Conservation (phyloP, 2,113 vertebrate species). For the Arenaria interpres region DNA sequence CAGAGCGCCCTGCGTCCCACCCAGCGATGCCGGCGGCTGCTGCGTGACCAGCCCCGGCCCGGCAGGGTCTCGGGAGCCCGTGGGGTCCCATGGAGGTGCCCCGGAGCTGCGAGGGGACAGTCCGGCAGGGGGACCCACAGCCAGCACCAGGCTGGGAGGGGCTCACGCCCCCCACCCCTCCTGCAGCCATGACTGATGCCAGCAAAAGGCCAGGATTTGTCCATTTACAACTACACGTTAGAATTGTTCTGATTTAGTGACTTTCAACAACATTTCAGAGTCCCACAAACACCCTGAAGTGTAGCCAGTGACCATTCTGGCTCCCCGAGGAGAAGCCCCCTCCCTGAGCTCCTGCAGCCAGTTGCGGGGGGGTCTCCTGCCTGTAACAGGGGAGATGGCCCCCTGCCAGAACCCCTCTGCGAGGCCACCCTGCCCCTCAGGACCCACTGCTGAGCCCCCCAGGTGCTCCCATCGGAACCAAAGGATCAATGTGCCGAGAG, state of each 20-base stretch:
- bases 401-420: not conserved
- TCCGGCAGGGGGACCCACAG: too few species aligned
- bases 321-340: not conserved
- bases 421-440: not conserved
- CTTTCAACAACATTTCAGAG: not conserved
- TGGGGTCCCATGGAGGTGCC: too few species aligned
- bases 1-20: not conserved
- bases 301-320: not conserved
- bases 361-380: not conserved
- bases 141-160: not conserved
- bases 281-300: fast-evolving
- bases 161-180: not conserved
- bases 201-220: not conserved
- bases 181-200: not conserved
- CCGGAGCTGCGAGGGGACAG: not conserved
- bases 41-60: fast-evolving
- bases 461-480: not conserved
- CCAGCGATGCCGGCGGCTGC: not conserved
- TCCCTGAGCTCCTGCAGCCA: not conserved
- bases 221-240: not conserved
- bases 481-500: too few species aligned
- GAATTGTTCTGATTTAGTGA: not conserved
- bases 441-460: not conserved
- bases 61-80: too few species aligned
- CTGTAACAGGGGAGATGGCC: fast-evolving